Percentiles rank a stretch among this genome's conserved stretches.
phyloP scores from a whole-genome alignment of 2,797 vertebrate species.

The Brachymystax lenok region DNA sequence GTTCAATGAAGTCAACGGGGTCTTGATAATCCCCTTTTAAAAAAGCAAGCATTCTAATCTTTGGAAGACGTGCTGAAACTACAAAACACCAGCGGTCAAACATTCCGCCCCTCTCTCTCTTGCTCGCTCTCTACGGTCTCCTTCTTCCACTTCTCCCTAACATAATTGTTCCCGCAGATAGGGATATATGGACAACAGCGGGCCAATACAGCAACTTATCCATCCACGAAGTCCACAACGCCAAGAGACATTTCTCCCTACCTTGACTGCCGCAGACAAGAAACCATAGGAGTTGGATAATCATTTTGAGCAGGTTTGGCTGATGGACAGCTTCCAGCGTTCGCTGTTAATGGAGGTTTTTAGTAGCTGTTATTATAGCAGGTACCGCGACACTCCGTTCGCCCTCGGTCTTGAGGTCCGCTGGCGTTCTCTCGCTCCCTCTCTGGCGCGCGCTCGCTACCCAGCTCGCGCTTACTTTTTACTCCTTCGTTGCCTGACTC shows the following conservation, averaged over 20 bases:
- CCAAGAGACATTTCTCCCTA: constrained; percentile 57
- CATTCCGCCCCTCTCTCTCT: constrained; percentile 57
- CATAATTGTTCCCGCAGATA: constrained; percentile 44
- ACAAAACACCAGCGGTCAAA: constrained; percentile 73
- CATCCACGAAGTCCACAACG: constrained; percentile 1
- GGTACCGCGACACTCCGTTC: constrained; percentile 55
- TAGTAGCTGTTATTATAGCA: constrained; percentile 49
- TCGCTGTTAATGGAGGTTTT: constrained; percentile 51
- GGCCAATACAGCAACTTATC: constrained; percentile 4
- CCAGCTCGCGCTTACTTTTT: constrained; percentile 42
- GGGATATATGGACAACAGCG: neutral
- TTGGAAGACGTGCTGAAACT: constrained; percentile 78
- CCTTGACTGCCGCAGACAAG: constrained; percentile 90
- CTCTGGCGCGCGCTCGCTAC: constrained; percentile 7
- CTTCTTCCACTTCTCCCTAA: neutral
- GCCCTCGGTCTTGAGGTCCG: constrained; percentile 64
- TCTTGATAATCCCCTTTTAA: neutral
- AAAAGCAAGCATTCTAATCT: constrained; percentile 39
- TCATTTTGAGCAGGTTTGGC: constrained; percentile 83
- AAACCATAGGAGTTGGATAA: constrained; percentile 88
- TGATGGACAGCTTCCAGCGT: constrained; percentile 76
- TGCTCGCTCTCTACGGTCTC: constrained; percentile 3
- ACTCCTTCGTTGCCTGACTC: constrained; percentile 40
- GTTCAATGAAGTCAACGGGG: neutral
- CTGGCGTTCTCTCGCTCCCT: constrained; percentile 40